Percentiles rank a stretch among this genome's conserved stretches.
These are phyloP conservation scores for Protonemura montana DNA, from an alignment of 2,888 invertebrate genomes.

Conservation along the genomic window DNA sequence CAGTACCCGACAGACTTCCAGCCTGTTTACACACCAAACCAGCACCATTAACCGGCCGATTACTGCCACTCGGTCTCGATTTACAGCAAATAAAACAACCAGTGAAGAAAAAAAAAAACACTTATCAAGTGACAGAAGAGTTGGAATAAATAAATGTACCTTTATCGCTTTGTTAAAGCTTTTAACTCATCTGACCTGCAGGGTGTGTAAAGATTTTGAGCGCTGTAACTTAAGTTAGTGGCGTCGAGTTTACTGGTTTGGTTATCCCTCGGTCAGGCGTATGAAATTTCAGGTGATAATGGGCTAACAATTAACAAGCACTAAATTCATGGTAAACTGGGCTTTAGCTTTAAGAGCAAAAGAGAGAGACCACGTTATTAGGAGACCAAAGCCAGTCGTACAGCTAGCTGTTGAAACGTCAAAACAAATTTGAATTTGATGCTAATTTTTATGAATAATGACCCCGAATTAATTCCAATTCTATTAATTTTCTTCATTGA, in stretches of 20 bases:
- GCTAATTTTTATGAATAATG: background rate
- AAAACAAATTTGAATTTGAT: constrained; percentile 17
- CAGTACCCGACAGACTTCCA: background rate
- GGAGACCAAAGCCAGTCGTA: background rate
- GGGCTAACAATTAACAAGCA: constrained; percentile 36
- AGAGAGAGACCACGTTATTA: background rate
- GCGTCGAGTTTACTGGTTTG: background rate
- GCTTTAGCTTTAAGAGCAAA: constrained; percentile 15
- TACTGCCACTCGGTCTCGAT: constrained; percentile 31
- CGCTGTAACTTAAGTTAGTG: background rate
- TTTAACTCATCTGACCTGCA: constrained; percentile 35
- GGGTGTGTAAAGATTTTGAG: background rate
- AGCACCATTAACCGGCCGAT: constrained; percentile 34
- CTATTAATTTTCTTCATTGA: background rate
- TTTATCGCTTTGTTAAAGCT: constrained; percentile 38
- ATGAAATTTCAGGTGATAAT: constrained; percentile 18
- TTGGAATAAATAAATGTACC: constrained; percentile 32
- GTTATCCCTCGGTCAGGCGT: background rate
- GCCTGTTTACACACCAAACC: constrained; percentile 15
- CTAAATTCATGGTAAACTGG: constrained; percentile 13
- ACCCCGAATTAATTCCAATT: background rate
- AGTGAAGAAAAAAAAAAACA: constrained; percentile 39
- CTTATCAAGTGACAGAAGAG: constrained; percentile 31
- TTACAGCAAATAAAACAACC: constrained; percentile 36
- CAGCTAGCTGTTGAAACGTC: background rate